Conservation (phyloP, 2,888 invertebrate genomes). For the Spodoptera exigua region DNA sequence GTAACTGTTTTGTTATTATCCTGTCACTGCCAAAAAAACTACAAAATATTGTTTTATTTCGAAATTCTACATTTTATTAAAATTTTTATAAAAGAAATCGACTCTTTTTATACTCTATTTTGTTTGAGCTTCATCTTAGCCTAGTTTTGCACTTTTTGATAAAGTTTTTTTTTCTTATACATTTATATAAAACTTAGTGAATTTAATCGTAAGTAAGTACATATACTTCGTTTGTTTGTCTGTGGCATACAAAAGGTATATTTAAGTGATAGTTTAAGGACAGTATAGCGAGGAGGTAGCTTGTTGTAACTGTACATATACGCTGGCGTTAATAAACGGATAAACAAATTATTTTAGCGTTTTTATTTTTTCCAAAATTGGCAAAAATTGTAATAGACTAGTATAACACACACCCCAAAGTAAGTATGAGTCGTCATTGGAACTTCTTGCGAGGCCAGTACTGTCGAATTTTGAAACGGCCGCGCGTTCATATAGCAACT, state of each 20-base stretch:
- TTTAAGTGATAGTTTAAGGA: conserved; percentile 43
- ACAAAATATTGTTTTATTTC: background rate
- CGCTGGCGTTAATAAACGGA: conserved; percentile 79
- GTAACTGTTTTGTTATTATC: conserved; percentile 23
- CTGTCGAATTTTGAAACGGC: too few species aligned
- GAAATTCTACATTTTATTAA: conserved; percentile 5
- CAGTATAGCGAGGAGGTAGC: conserved; percentile 56
- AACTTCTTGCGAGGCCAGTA: too few species aligned
- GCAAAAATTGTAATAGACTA: too few species aligned
- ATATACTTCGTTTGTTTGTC: conserved; percentile 49
- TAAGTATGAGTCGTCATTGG: too few species aligned
- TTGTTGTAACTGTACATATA: conserved; percentile 74
- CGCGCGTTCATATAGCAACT: too few species aligned
- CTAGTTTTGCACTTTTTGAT: conserved; percentile 43
- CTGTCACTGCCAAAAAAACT: conserved; percentile 36
- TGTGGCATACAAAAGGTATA: conserved; percentile 55
- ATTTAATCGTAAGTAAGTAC: conserved; percentile 35
- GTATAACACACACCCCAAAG: too few species aligned
- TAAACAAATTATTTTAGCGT: conserved; percentile 59
- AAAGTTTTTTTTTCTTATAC: conserved; percentile 29
- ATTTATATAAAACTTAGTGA: conserved; percentile 42
- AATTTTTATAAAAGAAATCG: conserved; percentile 3
- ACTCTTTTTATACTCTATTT: conserved; percentile 10
- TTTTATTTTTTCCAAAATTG: conserved; percentile 32
- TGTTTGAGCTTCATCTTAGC: conserved; percentile 16